Evolutionary conservation across 2,797 vertebrate species (phyloP).

Genomic region (Urosaurus nigricauda): DNA sequence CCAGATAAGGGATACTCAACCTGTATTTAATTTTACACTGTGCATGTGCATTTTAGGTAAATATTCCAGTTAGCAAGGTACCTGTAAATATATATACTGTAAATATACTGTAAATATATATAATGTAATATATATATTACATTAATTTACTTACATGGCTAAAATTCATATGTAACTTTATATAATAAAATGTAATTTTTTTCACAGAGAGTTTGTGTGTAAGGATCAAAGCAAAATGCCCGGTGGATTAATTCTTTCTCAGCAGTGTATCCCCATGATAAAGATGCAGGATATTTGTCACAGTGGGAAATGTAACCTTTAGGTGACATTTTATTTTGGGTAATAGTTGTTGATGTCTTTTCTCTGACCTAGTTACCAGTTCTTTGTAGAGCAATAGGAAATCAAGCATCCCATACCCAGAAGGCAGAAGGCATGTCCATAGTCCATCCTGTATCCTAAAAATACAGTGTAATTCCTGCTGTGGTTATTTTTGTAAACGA

Average conservation of each 20-base stretch:
- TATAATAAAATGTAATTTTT: neutral
- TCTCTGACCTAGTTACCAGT: slow-evolving; percentile 35
- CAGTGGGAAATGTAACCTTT: slow-evolving; percentile 24
- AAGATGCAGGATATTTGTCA: slow-evolving; percentile 33
- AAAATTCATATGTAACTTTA: too few species aligned
- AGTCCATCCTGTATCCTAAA: slow-evolving; percentile 78
- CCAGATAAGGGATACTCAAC: too few species aligned
- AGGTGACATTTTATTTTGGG: neutral
- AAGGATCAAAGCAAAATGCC: slow-evolving; percentile 27
- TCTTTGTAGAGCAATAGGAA: slow-evolving; percentile 72
- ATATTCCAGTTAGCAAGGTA: too few species aligned
- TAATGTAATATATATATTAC: too few species aligned
- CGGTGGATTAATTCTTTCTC: neutral
- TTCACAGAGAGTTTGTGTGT: neutral
- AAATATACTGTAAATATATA: too few species aligned
- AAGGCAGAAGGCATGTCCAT: slow-evolving; percentile 51
- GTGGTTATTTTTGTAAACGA: slow-evolving; percentile 75
- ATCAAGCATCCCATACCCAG: slow-evolving; percentile 51
- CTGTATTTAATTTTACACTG: too few species aligned
- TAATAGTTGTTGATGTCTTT: slow-evolving; percentile 46
- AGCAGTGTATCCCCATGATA: neutral
- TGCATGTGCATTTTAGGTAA: too few species aligned
- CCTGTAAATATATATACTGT: too few species aligned
- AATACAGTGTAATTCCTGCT: slow-evolving; percentile 75
- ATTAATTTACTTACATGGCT: too few species aligned